A percentile compares a stretch with the other conserved stretches of the same genome.
phyloP scores from a whole-genome alignment of 2,797 vertebrate genomes.

The Eospalax fontanierii region DNA sequence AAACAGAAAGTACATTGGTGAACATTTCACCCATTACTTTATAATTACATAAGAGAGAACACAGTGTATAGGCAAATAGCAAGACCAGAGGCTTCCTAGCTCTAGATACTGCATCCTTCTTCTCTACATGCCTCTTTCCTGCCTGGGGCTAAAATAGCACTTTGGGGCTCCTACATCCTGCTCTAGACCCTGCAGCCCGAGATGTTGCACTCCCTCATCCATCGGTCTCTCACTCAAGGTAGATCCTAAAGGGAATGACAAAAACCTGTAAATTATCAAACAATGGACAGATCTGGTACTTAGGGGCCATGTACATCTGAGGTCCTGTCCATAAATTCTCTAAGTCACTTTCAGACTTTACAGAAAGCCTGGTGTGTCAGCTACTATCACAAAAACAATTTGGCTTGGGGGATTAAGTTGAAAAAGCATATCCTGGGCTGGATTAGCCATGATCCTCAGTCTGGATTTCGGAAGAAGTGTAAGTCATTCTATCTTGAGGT shows the following conservation, averaged over 20 bases:
- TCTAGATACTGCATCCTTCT: neutral
- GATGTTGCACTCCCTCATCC: neutral
- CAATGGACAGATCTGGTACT: neutral
- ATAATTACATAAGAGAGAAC: neutral
- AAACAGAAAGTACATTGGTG: neutral
- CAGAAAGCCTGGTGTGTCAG: neutral
- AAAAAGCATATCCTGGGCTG: constrained; percentile 26
- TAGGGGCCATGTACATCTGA: neutral
- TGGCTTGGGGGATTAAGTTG: constrained; percentile 25
- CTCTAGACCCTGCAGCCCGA: neutral
- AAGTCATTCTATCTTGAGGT: constrained; percentile 41
- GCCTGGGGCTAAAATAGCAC: neutral
- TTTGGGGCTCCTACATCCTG: neutral
- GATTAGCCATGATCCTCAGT: constrained; percentile 57
- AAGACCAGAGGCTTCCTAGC: neutral
- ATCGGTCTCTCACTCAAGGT: neutral
- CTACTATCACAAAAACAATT: constrained; percentile 23
- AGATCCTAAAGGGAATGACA: neutral
- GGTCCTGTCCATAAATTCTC: neutral
- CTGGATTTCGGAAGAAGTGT: neutral
- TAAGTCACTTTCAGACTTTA: constrained; percentile 15
- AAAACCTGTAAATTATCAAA: constrained; percentile 41
- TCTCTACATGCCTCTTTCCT: neutral
- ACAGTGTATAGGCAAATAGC: neutral
- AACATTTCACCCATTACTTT: neutral